Evolutionary conservation across 2,888 invertebrate genomes (phyloP), one percentile per base, ranked within the genome.

Genomic region (Zonitis immaculata): DNA sequence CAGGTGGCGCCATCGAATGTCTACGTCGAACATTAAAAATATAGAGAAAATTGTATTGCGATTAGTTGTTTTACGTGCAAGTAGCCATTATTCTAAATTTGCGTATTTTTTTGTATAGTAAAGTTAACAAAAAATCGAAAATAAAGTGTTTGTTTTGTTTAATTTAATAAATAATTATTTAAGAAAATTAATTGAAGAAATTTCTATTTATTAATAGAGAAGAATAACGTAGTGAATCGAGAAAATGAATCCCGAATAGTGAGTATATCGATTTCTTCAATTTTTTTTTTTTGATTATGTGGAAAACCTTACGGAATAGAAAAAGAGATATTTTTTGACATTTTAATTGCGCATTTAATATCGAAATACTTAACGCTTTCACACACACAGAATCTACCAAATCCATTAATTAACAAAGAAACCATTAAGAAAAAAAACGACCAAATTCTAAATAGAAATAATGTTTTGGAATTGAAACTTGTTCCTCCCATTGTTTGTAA

Each of bases 171-270:
- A 16, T 35, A 25, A 26, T 44, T 14, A 44, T 12, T 44, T 26
- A 26, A 44, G 25, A n/a, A 22, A 12, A 3, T 12, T 27, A 11
- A 12, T 11, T 7, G n/a, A 8, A 7, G n/a, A 39, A 16, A 18
- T 9, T 14, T 9, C 11, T 16, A 35, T 35, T 35, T 18, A 35
- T 16, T 35, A 18, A 35, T 9, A 4, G 9, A 16, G 16, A 6
- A 32, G 7, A 22, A 47, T 51, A 56, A 54, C 54, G 62, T 51
- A 56, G 53, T 54, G 62, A 47, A 57, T 52, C 47, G 57, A n/a
- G n/a, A 67, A 71, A 69, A 88, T 89, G 88, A 88, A 88, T 84
- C 88, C 88, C 70, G 88, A 89, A 84, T 89, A 88, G 88, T 89
- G 79, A 88, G 88, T 85, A n/a, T n/a, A 82, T 77, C 68, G 71